A percentile compares a stretch with the other conserved stretches of the same genome.
These are phyloP conservation scores for Ctenicera cuprea DNA, from an alignment of 2,888 invertebrate species.

Conservation along the genomic window DNA sequence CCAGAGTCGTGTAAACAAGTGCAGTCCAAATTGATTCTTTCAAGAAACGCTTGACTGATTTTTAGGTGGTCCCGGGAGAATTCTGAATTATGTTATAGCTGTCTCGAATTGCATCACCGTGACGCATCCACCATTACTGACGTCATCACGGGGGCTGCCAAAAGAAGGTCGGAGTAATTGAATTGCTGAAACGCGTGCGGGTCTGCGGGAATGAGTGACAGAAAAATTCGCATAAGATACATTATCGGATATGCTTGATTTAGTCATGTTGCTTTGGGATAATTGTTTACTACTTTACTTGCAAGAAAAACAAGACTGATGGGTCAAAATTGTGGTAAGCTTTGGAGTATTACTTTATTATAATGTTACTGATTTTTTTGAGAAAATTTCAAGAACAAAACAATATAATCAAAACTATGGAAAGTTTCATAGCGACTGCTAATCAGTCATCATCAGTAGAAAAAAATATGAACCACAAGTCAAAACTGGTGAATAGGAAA, in stretches of 20 bases:
- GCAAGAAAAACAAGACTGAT: too few species aligned
- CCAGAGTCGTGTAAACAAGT: conserved; percentile 49
- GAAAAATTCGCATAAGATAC: conserved; percentile 54
- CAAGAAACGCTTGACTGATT: conserved; percentile 54
- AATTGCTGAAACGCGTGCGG: conserved; percentile 58
- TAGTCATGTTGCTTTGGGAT: too few species aligned
- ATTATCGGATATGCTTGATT: neutral
- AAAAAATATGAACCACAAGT: too few species aligned
- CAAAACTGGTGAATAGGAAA: too few species aligned
- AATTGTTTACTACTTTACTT: too few species aligned
- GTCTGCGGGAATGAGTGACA: conserved; percentile 55
- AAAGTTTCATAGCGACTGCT: too few species aligned
- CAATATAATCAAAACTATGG: too few species aligned
- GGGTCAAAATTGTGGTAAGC: too few species aligned
- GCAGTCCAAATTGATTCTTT: conserved; percentile 55
- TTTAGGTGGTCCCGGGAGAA: conserved; percentile 58
- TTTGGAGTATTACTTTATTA: too few species aligned
- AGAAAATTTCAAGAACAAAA: too few species aligned
- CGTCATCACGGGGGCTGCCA: conserved; percentile 59
- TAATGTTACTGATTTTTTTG: too few species aligned
- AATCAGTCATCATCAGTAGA: too few species aligned
- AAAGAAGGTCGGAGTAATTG: conserved; percentile 56
- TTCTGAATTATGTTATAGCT: conserved; percentile 61
- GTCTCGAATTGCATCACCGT: conserved; percentile 62
- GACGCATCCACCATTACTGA: conserved; percentile 65